A percentile compares a stretch with the other conserved stretches of the same genome.
Evolutionary conservation across 2,113 vertebrate genomes (phyloP).

Genomic region (Hyaena hyaena): DNA sequence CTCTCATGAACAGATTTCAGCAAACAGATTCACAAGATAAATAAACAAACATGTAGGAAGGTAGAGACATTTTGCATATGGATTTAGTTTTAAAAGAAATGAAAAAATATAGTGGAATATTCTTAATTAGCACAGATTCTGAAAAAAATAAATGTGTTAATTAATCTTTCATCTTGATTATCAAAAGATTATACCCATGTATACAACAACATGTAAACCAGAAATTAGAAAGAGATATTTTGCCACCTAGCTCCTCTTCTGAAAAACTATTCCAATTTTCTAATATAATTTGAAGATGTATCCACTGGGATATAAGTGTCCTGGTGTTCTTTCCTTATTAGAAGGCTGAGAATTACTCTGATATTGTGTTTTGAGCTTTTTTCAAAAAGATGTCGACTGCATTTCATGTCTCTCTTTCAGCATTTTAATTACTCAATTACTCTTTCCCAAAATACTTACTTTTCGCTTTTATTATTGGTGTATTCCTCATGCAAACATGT

Average conservation of each 20-base stretch:
- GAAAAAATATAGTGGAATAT: slow-evolving; percentile 57
- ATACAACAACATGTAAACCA: slow-evolving; percentile 47
- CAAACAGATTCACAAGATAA: slow-evolving; percentile 66
- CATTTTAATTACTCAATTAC: slow-evolving; percentile 10
- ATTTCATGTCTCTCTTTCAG: slow-evolving; percentile 50
- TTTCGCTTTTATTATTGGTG: slow-evolving; percentile 5
- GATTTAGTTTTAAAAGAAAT: slow-evolving; percentile 67
- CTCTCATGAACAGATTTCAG: slow-evolving; percentile 70
- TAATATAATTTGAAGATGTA: slow-evolving; percentile 4
- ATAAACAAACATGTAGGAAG: slow-evolving; percentile 76
- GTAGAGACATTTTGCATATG: slow-evolving; percentile 76
- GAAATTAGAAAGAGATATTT: slow-evolving; percentile 60
- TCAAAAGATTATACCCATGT: slow-evolving; percentile 52
- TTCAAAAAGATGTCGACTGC: background rate
- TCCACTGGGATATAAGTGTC: background rate
- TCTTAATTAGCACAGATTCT: slow-evolving; percentile 70
- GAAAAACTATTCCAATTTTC: slow-evolving; percentile 35
- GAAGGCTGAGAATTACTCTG: slow-evolving; percentile 11
- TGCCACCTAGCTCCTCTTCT: background rate
- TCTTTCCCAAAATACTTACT: slow-evolving; percentile 19
- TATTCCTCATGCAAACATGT: background rate
- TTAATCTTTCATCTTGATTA: slow-evolving; percentile 75
- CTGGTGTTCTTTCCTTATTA: background rate
- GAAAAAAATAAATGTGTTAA: slow-evolving; percentile 67
- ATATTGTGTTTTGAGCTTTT: background rate